These are phyloP conservation scores for Coranthus polyacanthus DNA, from an alignment of 2,797 vertebrate species.

Conservation along the genomic window DNA sequence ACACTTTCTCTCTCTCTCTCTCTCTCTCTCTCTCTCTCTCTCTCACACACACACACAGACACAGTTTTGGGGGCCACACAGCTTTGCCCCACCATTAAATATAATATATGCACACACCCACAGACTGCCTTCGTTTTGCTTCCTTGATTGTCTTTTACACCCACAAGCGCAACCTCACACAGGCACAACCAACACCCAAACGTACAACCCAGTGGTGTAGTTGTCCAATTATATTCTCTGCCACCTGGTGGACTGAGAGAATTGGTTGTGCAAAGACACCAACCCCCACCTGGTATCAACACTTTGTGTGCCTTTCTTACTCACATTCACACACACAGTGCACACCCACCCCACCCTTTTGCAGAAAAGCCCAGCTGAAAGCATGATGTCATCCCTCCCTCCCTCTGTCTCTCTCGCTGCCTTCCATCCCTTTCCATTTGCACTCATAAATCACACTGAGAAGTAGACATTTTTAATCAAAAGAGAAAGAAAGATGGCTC, in stretches of 20 bases:
- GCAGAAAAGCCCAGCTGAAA: constrained; percentile 63
- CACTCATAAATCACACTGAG: constrained; percentile 81
- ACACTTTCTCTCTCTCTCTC: too few relatives aligned
- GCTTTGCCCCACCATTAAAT: constrained; percentile 34
- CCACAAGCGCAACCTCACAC: constrained; percentile 16
- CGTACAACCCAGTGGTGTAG: constrained; percentile 48
- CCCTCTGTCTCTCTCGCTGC: constrained; percentile 40
- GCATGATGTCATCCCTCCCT: constrained; percentile 81
- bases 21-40: too few relatives aligned
- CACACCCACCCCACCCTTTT: constrained; percentile 53
- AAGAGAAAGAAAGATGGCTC: constrained; percentile 80
- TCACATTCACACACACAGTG: constrained; percentile 6
- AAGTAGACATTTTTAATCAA: constrained; percentile 87
- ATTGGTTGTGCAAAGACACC: constrained; percentile 26
- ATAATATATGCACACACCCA: constrained; percentile 49
- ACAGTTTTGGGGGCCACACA: constrained; percentile 21
- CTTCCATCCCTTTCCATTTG: constrained; percentile 62
- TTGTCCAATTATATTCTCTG: constrained; percentile 72
- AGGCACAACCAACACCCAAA: constrained; percentile 28
- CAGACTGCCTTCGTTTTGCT: constrained; percentile 35
- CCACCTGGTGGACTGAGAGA: constrained; percentile 65
- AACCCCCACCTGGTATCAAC: constrained; percentile 43
- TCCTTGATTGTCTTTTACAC: constrained; percentile 52
- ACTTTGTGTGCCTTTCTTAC: constrained; percentile 4
- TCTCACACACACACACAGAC: neutral